phyloP scores from a whole-genome alignment of 2,888 invertebrate genomes.

The Dasysyrphus tricinctus region DNA sequence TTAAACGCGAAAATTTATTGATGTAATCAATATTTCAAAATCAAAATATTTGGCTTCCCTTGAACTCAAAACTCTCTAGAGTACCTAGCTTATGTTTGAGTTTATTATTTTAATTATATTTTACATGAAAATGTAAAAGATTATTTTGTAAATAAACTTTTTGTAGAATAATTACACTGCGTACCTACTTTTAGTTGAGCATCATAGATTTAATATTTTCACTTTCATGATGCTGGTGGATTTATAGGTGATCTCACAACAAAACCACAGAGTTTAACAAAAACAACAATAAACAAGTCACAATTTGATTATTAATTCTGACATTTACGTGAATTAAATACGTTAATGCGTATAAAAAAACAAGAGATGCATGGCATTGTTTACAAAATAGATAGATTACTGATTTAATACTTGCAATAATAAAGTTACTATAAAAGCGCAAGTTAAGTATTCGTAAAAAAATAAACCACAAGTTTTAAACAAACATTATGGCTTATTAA shows the following conservation, averaged over 20 bases:
- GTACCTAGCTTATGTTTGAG: background rate
- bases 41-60: constrained; percentile 1
- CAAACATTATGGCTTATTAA: background rate
- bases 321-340: constrained; percentile 16
- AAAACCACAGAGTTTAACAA: constrained; percentile 5
- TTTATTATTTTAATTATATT: constrained; percentile 10
- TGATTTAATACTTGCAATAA: constrained; percentile 1
- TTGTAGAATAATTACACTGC: background rate
- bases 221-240: constrained; percentile 16
- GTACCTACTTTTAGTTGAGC: background rate
- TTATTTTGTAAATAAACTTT: constrained; percentile 24
- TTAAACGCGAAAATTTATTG: constrained; percentile 12
- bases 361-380: background rate
- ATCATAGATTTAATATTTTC: constrained; percentile 13
- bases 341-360: constrained; percentile 11
- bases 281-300: constrained; percentile 1
- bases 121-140: constrained; percentile 15
- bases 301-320: constrained; percentile 16
- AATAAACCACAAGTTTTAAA: background rate
- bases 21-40: constrained; percentile 26
- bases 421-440: background rate
- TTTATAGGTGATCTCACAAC: background rate
- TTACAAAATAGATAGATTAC: background rate
- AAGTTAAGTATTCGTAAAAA: constrained; percentile 10
- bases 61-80: background rate